Evolutionary conservation across 2,113 vertebrate genomes (phyloP), one percentile per base, ranked within the genome.

Genomic region (Nesoenas mayeri): DNA sequence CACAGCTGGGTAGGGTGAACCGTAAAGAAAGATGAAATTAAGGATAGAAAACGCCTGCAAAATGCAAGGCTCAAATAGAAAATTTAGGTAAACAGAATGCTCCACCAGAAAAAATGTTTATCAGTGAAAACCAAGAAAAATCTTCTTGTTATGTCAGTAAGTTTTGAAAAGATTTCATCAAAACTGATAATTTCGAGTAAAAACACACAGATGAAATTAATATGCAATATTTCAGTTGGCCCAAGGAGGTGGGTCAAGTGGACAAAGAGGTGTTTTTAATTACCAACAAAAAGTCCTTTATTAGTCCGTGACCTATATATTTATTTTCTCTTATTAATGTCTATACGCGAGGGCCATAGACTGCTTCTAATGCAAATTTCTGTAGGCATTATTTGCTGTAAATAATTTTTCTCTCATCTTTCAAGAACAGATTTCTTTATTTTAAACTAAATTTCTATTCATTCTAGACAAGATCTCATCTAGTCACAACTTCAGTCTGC

Each of bases 361-460:
- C 53, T 53, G 61, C n/a, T 50, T 87, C 54, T 3, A 83, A 32
- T 14, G 25, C 7, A 86, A 67, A 26, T 29, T 74, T 91, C 64
- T 87, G 42, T 31, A 74, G 42, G 15, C 25, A 34, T 53, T 71
- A 67, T 31, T 57, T 40, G 25, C 38, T 72, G 32, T 56, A 93
- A 91, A 80, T 72, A 66, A 81, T 83, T 85, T 69, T 50, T 90
- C 36, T 50, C 64, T 85, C 60, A 36, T 22, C 40, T 72, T 81
- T 84, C 65, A 61, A 90, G 44, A 48, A 64, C 38, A 85, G 64
- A 32, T 67, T 70, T 79, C 32, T 88, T 86, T 67, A 92, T 72
- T 93, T 88, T 34, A 93, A 97, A 96, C n/a, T 28, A 51, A 91
- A 96, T 92, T 72, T 47, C 65, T 87, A 81, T 87, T 91, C 66